Evolutionary conservation across 2,797 vertebrate genomes (phyloP).

Genomic region (Diceros bicornis): DNA sequence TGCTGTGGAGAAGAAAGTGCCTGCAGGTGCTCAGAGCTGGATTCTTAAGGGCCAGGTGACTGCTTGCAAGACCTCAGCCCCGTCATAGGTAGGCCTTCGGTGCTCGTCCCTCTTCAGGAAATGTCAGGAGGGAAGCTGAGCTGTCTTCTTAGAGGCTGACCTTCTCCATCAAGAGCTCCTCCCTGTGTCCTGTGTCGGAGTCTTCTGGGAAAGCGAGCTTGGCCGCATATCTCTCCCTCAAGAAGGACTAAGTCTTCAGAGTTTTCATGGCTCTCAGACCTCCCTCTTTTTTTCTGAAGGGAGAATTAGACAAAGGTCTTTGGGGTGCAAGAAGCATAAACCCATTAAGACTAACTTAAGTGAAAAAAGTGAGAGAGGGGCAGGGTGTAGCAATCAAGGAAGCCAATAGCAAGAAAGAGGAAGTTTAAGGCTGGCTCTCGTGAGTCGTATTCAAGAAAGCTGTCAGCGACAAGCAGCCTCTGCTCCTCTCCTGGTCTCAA

Average conservation of each 20-base stretch:
- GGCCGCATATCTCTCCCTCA: neutral
- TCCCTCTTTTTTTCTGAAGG: neutral
- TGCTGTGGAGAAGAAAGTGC: neutral
- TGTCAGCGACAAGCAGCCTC: neutral
- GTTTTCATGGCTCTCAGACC: neutral
- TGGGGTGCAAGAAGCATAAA: neutral
- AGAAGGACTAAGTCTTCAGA: neutral
- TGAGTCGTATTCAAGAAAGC: neutral
- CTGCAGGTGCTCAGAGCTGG: neutral
- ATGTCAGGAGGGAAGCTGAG: rapidly evolving
- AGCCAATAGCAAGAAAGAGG: neutral
- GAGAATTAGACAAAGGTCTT: neutral
- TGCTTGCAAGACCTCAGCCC: neutral
- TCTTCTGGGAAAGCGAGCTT: neutral
- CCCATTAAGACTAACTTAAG: neutral
- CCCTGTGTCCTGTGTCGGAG: rapidly evolving
- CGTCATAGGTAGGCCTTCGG: rapidly evolving
- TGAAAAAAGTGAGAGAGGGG: rapidly evolving
- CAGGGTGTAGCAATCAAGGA: neutral
- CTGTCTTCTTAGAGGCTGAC: neutral
- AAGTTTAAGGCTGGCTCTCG: neutral
- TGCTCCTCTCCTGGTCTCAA: neutral
- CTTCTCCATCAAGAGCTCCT: neutral
- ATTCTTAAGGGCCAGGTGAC: neutral
- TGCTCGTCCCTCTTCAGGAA: neutral